Evolutionary conservation across 2,888 invertebrate genomes (phyloP), one percentile per base, ranked within the genome.

Genomic region (Bellardia bayeri): DNA sequence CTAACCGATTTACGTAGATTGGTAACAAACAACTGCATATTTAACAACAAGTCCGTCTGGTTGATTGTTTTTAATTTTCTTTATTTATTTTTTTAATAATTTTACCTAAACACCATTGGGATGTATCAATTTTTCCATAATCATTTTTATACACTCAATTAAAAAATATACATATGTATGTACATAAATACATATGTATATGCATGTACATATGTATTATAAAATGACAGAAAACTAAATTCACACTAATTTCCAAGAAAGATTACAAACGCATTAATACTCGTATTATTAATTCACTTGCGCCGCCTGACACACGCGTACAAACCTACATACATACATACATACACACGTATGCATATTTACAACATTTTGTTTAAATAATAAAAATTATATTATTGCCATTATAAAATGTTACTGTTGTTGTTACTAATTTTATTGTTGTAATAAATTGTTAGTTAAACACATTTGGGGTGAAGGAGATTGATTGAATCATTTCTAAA

Each of bases 381-480:
- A 30, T 58, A 58, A 58, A 51, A 51, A 13, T 51, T n/a, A 51
- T 56, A 23, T 54, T 54, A 68, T 82, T 61, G 51, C 51, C 82
- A 76, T 75, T 68, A 69, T 37, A 51, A 40, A 40, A 13, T 76
- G 33, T 49, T 37, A 13, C 37, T 23, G 30, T 64, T 8, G 23
- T 49, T 23, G 42, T 66, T 23, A 42, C 9, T 23, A 14, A 23
- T n/a, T 64, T 13, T 63, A 37, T 63, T 72, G 30, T 49, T 69
- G 33, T 69, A 68, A 71, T 80, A 80, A 80, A 80, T 81, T 81
- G 45, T 72, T 64, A 16, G 54, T 63, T 63, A 54, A 82, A 76
- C 51, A 82, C 54, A 83, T 80, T 81, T 82, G 76, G 51, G 76
- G 68, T 86, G 81, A 82, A 82, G 82, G 82, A 78, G 82, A 78